A percentile compares a stretch with the other conserved stretches of the same genome.
phyloP scores from a whole-genome alignment of 2,113 vertebrate species.

The Cariama cristata region DNA sequence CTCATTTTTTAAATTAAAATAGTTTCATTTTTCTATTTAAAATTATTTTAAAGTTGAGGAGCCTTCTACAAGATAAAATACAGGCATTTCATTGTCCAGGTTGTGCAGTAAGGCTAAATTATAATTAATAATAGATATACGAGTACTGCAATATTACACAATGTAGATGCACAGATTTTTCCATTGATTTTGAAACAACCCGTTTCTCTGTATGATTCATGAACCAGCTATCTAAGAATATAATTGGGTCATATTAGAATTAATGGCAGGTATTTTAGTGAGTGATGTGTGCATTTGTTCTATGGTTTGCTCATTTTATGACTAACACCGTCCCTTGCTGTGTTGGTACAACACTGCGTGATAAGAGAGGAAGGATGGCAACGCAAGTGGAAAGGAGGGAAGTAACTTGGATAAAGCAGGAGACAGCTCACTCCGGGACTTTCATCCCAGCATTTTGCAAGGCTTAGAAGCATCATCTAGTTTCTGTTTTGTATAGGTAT shows the following conservation, averaged over 20 bases:
- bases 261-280: neutral
- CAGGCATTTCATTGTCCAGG: neutral
- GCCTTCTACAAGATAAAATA: neutral
- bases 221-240: constrained; percentile 23
- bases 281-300: neutral
- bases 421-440: neutral
- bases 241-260: constrained; percentile 50
- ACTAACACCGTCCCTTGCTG: neutral
- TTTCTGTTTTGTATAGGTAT: neutral
- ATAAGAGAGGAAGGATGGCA: neutral
- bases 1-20: neutral
- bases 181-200: constrained; percentile 18
- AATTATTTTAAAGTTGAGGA: neutral
- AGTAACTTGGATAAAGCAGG: neutral
- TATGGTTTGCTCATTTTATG: neutral
- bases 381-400: neutral
- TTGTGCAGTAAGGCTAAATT: constrained; percentile 7
- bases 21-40: constrained; percentile 1
- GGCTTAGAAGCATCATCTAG: neutral
- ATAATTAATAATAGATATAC: constrained; percentile 14
- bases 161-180: neutral
- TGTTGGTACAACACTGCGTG: neutral
- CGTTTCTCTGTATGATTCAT: constrained; percentile 49
- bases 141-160: neutral
- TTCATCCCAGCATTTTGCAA: neutral